These are phyloP conservation scores for Macropis europaea DNA, from an alignment of 2,888 invertebrate species.

Conservation along the genomic window DNA sequence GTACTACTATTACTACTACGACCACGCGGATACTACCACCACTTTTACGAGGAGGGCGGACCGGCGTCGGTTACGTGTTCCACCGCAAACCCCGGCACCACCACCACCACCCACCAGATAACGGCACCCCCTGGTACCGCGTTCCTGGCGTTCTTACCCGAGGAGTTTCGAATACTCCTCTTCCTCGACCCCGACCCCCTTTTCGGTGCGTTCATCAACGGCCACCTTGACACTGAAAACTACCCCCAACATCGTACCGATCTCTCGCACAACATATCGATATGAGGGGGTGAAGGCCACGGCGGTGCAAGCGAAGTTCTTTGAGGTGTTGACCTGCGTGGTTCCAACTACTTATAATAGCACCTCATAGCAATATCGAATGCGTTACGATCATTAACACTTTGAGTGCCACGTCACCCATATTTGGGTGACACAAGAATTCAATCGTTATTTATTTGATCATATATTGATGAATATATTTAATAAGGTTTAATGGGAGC, in stretches of 20 bases:
- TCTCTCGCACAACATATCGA: conserved; percentile 15
- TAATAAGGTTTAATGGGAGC: no score
- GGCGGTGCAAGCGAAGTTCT: no score
- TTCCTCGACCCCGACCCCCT: conserved; percentile 8
- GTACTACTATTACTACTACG: conserved; percentile 48
- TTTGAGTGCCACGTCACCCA: no score
- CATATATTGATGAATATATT: no score
- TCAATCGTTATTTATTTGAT: no score
- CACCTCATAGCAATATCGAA: no score
- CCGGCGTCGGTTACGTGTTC: conserved; percentile 53
- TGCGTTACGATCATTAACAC: no score
- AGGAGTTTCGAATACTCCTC: conserved; percentile 50
- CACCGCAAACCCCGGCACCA: conserved; percentile 57
- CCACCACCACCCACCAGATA: conserved; percentile 40
- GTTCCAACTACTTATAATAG: no score
- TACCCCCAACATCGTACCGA: conserved; percentile 3
- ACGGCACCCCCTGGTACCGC: conserved; percentile 34
- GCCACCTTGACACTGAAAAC: conserved; percentile 55
- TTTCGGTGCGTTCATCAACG: conserved; percentile 26
- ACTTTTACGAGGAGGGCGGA: conserved; percentile 45
- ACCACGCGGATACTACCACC: conserved; percentile 38
- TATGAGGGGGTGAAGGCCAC: no score
- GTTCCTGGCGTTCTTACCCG: conserved; percentile 62
- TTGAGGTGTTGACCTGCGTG: no score
- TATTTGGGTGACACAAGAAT: no score